These are phyloP conservation scores for Ellobium chinense DNA, from an alignment of 2,888 invertebrate genomes.

Conservation along the genomic window DNA sequence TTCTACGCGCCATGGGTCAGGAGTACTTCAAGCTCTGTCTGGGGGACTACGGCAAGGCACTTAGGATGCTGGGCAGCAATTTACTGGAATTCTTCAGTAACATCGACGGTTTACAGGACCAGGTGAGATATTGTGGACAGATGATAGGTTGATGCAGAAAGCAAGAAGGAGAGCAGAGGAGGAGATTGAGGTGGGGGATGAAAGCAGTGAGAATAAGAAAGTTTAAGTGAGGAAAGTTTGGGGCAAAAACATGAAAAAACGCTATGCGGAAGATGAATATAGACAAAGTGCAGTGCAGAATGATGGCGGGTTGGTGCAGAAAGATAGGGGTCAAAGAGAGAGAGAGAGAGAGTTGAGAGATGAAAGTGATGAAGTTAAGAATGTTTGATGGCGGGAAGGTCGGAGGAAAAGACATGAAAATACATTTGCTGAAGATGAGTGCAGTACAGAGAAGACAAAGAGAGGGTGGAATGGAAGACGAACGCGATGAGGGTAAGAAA, in stretches of 20 bases:
- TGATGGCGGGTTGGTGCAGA: not conserved
- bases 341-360: not conserved
- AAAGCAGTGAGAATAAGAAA: not conserved
- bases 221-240: not conserved
- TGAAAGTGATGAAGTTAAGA: not conserved
- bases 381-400: too few species aligned
- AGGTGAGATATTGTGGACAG: conserved; percentile 86
- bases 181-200: not conserved
- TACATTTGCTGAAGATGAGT: too few species aligned
- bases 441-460: not conserved
- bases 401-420: too few species aligned
- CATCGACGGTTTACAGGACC: conserved; percentile 96
- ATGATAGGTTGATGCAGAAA: not conserved
- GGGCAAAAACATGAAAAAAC: too few species aligned
- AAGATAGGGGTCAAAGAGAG: not conserved
- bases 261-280: too few species aligned
- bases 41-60: conserved; percentile 97
- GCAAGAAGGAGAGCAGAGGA: not conserved
- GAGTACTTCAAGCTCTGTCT: conserved; percentile 98
- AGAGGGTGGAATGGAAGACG: too few species aligned
- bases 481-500: too few species aligned
- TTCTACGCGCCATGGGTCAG: conserved; percentile 93
- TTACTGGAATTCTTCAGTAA: conserved; percentile 97
- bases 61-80: conserved; percentile 95
- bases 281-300: too few species aligned